Percentiles rank a stretch among this genome's conserved stretches.
Conservation (phyloP, 2,888 invertebrate genomes). For the Troilus luridus region DNA sequence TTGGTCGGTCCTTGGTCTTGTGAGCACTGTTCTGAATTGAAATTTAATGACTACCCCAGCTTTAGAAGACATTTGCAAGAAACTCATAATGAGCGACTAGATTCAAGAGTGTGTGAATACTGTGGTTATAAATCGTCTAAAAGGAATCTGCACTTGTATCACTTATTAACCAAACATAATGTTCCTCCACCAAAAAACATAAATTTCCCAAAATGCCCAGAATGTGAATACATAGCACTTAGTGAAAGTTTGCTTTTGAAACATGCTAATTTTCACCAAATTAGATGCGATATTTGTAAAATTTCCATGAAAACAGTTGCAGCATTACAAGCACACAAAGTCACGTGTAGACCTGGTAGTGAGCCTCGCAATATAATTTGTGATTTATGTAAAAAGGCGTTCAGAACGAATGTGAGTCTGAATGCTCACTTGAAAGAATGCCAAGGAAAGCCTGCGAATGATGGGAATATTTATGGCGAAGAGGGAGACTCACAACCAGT, state of each 20-base stretch:
- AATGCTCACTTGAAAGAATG: conserved; percentile 76
- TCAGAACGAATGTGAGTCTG: conserved; percentile 78
- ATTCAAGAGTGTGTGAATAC: conserved; percentile 84
- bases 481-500: conserved; percentile 54
- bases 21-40: conserved; percentile 50
- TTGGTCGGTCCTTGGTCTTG: conserved; percentile 46
- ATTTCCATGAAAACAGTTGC: conserved; percentile 68
- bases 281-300: conserved; percentile 73
- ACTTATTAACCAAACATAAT: conserved; percentile 85
- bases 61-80: conserved; percentile 86
- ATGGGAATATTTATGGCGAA: conserved; percentile 23
- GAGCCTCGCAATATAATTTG: conserved; percentile 71
- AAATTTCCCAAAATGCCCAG: conserved; percentile 83
- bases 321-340: conserved; percentile 70
- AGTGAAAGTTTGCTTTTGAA: conserved; percentile 79
- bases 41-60: conserved; percentile 70
- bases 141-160: conserved; percentile 82
- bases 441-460: conserved; percentile 57
- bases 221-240: conserved; percentile 83
- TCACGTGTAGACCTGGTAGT: conserved; percentile 58
- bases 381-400: conserved; percentile 82
- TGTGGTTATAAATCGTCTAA: conserved; percentile 85
- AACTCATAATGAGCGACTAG: conserved; percentile 83
- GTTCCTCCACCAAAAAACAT: conserved; percentile 79
- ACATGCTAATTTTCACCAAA: conserved; percentile 77